phyloP scores from a whole-genome alignment of 2,113 vertebrate genomes.

The Lamprologus ornatipinnis region DNA sequence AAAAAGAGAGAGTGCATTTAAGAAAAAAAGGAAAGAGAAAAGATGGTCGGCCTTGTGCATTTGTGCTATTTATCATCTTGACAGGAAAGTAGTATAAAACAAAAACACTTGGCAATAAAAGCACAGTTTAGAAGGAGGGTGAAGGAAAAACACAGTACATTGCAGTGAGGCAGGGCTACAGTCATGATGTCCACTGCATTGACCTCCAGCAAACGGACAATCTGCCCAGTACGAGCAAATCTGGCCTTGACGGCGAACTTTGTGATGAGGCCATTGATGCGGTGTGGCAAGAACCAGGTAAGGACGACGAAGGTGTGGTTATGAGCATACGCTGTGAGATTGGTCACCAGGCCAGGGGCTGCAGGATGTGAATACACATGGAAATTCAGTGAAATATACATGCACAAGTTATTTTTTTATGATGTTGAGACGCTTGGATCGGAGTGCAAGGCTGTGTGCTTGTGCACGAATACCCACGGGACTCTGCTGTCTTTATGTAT shows the following conservation, averaged over 20 bases:
- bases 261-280: slow-evolving; percentile 94
- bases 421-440: background rate
- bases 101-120: background rate
- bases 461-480: slow-evolving; percentile 73
- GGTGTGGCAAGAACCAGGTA: slow-evolving; percentile 89
- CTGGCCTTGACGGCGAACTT: slow-evolving; percentile 93
- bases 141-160: slow-evolving; percentile 64
- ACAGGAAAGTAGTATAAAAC: background rate
- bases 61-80: background rate
- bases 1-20: background rate
- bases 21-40: background rate
- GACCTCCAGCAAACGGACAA: slow-evolving; percentile 80
- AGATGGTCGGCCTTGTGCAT: background rate
- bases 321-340: slow-evolving; percentile 84
- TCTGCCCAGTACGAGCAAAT: slow-evolving; percentile 82
- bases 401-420: background rate
- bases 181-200: slow-evolving; percentile 88
- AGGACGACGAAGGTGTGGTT: slow-evolving; percentile 87
- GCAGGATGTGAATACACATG: slow-evolving; percentile 42
- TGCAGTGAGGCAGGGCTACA: slow-evolving; percentile 87
- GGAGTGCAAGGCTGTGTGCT: background rate
- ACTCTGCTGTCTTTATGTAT: slow-evolving; percentile 92
- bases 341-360: slow-evolving; percentile 93
- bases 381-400: background rate
- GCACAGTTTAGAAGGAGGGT: background rate